Evolutionary conservation across 2,797 vertebrate species (phyloP), one percentile per base, ranked within the genome.

Genomic region (Enteromius trimaculatus): DNA sequence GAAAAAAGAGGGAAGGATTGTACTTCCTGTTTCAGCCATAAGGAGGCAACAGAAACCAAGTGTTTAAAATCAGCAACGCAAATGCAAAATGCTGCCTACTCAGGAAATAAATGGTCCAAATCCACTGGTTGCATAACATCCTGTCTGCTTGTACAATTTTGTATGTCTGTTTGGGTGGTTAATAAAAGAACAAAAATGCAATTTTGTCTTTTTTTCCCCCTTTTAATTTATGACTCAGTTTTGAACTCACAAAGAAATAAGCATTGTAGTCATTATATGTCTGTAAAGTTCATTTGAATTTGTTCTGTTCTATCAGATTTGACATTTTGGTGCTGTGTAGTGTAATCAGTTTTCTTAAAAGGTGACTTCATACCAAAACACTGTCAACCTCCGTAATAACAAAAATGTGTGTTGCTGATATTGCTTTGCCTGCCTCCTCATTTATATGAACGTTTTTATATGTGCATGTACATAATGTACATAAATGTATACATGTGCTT

Each of bases 11-110:
- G 23, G 3, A 60, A 55, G 1, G 42, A n/a, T 5, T 21, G 19
- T 23, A 34, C 17, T 51, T 84, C 4, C 26, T 47, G 39, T 10
- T 1, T 55, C 75, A 64, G 23, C 89, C 94, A 93, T 88, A 62
- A 93, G 93, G 86, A 88, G 91, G 91, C 79, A 89, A 76, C 88
- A 90, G 79, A 83, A 60, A 66, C 88, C 77, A 58, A 53, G 31
- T 53, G 31, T 75, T 75, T 39, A 51, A 53, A 75, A 76, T 26
- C 9, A 31, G 19, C 37, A 80, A n/a, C 7, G 21, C 6, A 17
- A 37, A 47, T 17, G 19, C 17, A 60, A 80, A 29, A 58, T n/a
- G 19, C 19, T 60, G 16, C 51, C 26, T 34, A n/a, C 39, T 39
- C 49, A 29, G 49, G 10, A 51, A 80, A 51, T 58, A 11, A 17